phyloP scores from a whole-genome alignment of 2,113 vertebrate species.

The Daphoenositta chrysoptera region DNA sequence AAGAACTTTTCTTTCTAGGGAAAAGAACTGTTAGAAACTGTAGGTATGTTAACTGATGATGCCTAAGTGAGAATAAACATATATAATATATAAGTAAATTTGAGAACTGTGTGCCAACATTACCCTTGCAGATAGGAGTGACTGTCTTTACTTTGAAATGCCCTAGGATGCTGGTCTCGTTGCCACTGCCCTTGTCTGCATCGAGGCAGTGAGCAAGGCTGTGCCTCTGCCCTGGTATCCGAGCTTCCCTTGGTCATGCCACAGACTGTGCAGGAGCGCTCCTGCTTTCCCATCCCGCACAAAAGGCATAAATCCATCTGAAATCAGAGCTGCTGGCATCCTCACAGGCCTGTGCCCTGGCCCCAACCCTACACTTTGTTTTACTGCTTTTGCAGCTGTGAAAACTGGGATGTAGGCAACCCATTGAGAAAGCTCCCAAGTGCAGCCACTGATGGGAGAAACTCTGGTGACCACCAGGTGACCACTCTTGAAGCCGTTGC shows the following conservation, averaged over 20 bases:
- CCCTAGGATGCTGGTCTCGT: background rate
- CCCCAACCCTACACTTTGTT: background rate
- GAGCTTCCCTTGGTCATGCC: background rate
- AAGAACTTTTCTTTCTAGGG: too few relatives aligned
- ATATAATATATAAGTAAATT: too few relatives aligned
- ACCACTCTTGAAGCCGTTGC: background rate
- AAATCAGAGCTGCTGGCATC: background rate
- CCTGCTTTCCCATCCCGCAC: background rate
- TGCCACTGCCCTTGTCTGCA: background rate
- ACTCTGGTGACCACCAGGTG: too few relatives aligned
- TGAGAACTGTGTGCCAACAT: background rate
- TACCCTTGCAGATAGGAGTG: background rate
- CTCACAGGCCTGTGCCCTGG: background rate
- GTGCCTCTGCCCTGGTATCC: background rate
- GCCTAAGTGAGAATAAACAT: background rate
- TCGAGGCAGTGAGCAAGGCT: fast-evolving
- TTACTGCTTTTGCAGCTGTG: background rate
- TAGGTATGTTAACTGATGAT: background rate
- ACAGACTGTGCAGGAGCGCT: fast-evolving
- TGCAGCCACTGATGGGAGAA: fast-evolving
- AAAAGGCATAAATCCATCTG: background rate
- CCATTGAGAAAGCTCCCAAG: background rate
- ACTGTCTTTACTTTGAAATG: background rate
- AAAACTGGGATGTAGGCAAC: background rate
- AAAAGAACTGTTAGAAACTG: background rate